Percentiles rank a stretch among this genome's conserved stretches.
These are phyloP conservation scores for Brachystomella parvula DNA, from an alignment of 1,140 invertebrate genomes.

Conservation along the genomic window DNA sequence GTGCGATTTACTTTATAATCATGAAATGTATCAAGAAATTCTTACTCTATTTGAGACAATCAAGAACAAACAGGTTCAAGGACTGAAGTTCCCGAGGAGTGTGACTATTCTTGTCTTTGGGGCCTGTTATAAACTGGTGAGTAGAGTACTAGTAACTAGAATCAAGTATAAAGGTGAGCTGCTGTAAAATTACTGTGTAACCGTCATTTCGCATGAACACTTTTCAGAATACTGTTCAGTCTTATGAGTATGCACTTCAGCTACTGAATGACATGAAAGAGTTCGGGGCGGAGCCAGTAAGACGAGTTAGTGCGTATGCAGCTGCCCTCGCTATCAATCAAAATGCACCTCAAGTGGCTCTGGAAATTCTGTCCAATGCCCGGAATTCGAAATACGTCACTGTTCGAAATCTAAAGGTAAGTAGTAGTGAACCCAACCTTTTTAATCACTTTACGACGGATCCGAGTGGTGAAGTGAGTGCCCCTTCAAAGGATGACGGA, in stretches of 20 bases:
- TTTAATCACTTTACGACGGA: too few species aligned
- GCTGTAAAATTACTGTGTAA: slow-evolving; percentile 1
- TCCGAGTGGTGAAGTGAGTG: too few species aligned
- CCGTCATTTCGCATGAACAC: slow-evolving; percentile 26
- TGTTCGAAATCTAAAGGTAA: slow-evolving; percentile 58
- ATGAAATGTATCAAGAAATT: slow-evolving; percentile 60
- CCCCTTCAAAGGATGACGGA: too few species aligned
- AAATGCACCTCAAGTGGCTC: slow-evolving; percentile 54
- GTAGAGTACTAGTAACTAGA: slow-evolving; percentile 25
- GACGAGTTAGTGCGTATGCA: slow-evolving; percentile 55
- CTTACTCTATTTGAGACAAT: slow-evolving; percentile 53
- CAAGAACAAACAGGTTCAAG: slow-evolving; percentile 50
- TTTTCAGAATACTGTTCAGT: slow-evolving; percentile 58
- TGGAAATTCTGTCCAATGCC: slow-evolving; percentile 54
- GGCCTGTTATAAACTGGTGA: slow-evolving; percentile 68
- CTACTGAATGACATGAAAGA: slow-evolving; percentile 52
- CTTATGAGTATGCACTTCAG: slow-evolving; percentile 55
- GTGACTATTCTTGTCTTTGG: slow-evolving; percentile 55
- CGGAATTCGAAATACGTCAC: slow-evolving; percentile 55
- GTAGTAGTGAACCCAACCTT: too few species aligned
- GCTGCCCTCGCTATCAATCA: slow-evolving; percentile 59
- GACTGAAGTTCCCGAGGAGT: slow-evolving; percentile 58
- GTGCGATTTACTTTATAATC: slow-evolving; percentile 61
- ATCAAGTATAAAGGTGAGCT: not conserved
- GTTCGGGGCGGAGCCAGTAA: slow-evolving; percentile 49